These are phyloP conservation scores for Callinectes sapidus DNA, from an alignment of 2,888 invertebrate genomes.

Conservation along the genomic window DNA sequence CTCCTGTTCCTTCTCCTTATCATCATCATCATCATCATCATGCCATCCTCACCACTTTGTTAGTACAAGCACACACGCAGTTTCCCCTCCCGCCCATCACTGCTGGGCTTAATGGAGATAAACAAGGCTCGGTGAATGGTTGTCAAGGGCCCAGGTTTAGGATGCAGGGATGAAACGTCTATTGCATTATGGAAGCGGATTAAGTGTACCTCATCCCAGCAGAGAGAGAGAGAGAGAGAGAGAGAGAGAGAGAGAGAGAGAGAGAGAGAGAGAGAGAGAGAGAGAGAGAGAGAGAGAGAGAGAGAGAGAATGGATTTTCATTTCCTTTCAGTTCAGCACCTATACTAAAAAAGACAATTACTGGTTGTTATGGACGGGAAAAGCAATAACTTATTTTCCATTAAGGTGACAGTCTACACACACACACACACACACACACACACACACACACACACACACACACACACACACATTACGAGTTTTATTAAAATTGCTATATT, in stretches of 20 bases:
- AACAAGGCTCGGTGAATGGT: neutral
- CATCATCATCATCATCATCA: neutral
- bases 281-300: neutral
- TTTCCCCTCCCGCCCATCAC: neutral
- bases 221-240: neutral
- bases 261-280: neutral
- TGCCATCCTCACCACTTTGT: neutral
- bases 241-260: neutral
- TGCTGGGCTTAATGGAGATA: neutral
- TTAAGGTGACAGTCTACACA: neutral
- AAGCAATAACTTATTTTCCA: too few relatives aligned
- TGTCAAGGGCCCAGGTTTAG: neutral
- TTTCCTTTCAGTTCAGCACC: too few relatives aligned
- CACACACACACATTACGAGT: conserved; percentile 2
- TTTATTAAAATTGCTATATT: neutral
- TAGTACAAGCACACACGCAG: neutral
- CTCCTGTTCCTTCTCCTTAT: neutral
- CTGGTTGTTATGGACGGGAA: too few relatives aligned
- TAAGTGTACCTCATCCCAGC: neutral
- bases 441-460: conserved; percentile 18
- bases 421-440: too few relatives aligned
- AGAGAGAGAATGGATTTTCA: too few relatives aligned
- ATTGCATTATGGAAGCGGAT: neutral
- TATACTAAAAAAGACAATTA: too few relatives aligned
- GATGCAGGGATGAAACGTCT: neutral